These are phyloP conservation scores for Globia sparganii DNA, from an alignment of 2,888 invertebrate species.

Conservation along the genomic window DNA sequence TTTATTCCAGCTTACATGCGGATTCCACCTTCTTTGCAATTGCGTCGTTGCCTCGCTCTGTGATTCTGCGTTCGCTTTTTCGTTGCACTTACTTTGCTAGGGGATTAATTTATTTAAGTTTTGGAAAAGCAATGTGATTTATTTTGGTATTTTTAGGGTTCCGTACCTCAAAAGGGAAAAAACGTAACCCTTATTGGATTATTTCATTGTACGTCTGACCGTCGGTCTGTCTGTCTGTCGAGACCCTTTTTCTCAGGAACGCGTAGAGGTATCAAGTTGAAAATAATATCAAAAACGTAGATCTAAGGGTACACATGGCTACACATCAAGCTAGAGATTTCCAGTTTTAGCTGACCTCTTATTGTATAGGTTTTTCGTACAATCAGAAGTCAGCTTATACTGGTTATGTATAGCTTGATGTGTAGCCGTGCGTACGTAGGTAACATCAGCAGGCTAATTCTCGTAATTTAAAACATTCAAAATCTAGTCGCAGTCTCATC, in stretches of 20 bases:
- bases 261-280: no score
- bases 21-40: conserved; percentile 20
- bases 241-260: not conserved
- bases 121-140: not conserved
- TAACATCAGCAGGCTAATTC: no score
- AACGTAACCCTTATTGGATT: not conserved
- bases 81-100: not conserved
- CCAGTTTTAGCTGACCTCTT: no score
- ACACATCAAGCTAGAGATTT: no score
- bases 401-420: no score
- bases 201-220: not conserved
- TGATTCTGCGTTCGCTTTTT: conserved; percentile 19
- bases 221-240: not conserved
- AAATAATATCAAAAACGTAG: no score
- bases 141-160: not conserved
- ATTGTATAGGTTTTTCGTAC: no score
- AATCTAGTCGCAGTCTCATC: no score
- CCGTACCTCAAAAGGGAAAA: not conserved
- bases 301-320: no score
- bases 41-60: not conserved
- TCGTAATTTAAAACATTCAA: no score
- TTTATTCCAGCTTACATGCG: conserved; percentile 48
- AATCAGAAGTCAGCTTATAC: no score
- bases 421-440: no score
- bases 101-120: not conserved